Evolutionary conservation across 1,140 invertebrate species (phyloP).

Genomic region (Zaprionus africanus): DNA sequence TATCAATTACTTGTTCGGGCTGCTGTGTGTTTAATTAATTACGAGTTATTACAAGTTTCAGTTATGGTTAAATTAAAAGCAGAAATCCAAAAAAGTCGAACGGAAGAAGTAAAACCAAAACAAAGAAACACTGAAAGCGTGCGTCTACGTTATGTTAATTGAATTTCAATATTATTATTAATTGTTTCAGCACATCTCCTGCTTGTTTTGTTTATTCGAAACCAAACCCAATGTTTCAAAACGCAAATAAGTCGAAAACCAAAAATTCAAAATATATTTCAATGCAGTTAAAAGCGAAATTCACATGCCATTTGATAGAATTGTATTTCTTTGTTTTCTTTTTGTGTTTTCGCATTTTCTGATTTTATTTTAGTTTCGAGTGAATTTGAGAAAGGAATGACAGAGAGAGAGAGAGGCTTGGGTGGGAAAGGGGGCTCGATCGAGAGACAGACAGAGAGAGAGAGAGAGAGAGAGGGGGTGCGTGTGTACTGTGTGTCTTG

Average conservation of each 20-base stretch:
- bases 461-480: constrained; percentile 8
- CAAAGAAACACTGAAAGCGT: constrained; percentile 68
- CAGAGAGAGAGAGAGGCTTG: background rate
- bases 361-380: constrained; percentile 31
- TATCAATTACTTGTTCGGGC: constrained; percentile 19
- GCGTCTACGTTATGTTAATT: constrained; percentile 66
- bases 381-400: constrained; percentile 13
- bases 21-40: constrained; percentile 24
- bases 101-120: constrained; percentile 36
- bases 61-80: constrained; percentile 21
- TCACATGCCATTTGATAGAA: constrained; percentile 75
- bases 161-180: constrained; percentile 50
- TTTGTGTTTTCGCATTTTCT: constrained; percentile 23
- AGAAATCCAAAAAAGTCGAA: constrained; percentile 15
- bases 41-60: constrained; percentile 12
- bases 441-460: constrained; percentile 7
- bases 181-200: constrained; percentile 41
- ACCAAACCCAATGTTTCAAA: constrained; percentile 40
- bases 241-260: constrained; percentile 35
- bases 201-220: constrained; percentile 13
- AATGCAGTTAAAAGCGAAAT: constrained; percentile 77
- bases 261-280: constrained; percentile 57
- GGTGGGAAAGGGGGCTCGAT: background rate
- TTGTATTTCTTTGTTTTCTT: constrained; percentile 50
- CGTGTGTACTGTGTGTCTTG: constrained; percentile 30